phyloP scores from a whole-genome alignment of 2,888 invertebrate genomes.

The Plagiodera versicolora region DNA sequence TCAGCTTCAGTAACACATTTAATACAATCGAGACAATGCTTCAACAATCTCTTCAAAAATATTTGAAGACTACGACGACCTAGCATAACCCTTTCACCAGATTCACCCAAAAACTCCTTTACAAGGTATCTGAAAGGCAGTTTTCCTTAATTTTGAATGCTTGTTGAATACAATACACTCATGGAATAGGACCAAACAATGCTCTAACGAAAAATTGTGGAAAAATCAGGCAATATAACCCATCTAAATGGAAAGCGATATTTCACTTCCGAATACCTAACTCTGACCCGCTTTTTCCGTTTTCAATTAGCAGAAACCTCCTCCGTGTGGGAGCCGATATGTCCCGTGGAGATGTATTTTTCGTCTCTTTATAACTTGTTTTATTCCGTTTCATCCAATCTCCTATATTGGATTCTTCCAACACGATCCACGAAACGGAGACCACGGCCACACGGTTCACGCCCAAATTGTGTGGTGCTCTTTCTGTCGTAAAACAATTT shows the following conservation, averaged over 20 bases:
- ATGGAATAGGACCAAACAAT: no score
- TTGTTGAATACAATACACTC: no score
- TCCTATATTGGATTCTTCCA: constrained; percentile 37
- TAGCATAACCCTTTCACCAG: no score
- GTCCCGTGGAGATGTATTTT: constrained; percentile 28
- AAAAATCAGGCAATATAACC: no score
- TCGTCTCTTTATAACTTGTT: constrained; percentile 36
- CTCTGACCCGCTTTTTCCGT: background rate
- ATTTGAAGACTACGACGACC: no score
- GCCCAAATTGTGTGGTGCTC: constrained; percentile 37
- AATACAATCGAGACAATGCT: no score
- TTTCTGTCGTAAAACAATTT: constrained; percentile 37
- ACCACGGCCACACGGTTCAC: constrained; percentile 18
- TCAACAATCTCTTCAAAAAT: no score
- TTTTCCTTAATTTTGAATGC: no score
- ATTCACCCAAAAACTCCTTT: no score
- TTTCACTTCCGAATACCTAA: background rate
- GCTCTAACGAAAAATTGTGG: no score
- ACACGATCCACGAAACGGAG: background rate
- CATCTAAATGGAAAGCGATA: background rate
- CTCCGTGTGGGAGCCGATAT: constrained; percentile 13
- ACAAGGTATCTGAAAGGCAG: no score
- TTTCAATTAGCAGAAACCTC: constrained; percentile 17
- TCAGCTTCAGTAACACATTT: no score
- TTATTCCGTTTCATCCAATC: constrained; percentile 39